These are phyloP conservation scores for Thelaira solivaga DNA, from an alignment of 2,888 invertebrate species.

Conservation along the genomic window DNA sequence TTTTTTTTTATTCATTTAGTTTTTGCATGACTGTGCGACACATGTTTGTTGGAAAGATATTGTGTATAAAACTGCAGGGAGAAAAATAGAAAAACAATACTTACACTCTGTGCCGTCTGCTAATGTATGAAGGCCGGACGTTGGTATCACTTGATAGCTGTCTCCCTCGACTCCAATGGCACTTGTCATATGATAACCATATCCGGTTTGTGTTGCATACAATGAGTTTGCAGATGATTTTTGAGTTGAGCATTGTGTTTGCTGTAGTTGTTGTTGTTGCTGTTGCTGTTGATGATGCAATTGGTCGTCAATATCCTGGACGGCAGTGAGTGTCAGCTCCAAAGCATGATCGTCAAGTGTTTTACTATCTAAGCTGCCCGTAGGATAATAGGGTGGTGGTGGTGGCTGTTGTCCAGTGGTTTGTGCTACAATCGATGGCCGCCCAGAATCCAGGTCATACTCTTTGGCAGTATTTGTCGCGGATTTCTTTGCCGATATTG, in stretches of 20 bases:
- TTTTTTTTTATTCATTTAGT: neutral
- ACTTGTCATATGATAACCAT: constrained; percentile 75
- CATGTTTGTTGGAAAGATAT: neutral
- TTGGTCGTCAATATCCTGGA: constrained; percentile 71
- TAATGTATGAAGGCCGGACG: constrained; percentile 65
- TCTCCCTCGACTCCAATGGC: constrained; percentile 73
- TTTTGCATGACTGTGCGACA: neutral
- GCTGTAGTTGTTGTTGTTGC: constrained; percentile 64
- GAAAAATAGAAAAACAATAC: constrained; percentile 61
- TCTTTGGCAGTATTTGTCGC: constrained; percentile 67
- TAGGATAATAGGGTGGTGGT: constrained; percentile 71
- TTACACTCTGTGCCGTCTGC: constrained; percentile 71
- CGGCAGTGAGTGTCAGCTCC: constrained; percentile 71
- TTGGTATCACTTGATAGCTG: constrained; percentile 74
- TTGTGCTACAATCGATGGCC: constrained; percentile 66
- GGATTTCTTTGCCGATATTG: constrained; percentile 68
- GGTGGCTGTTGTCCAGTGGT: constrained; percentile 65
- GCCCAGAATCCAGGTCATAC: constrained; percentile 67
- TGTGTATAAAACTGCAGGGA: neutral
- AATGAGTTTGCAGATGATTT: constrained; percentile 57
- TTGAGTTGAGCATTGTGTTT: constrained; percentile 53
- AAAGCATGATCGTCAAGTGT: constrained; percentile 69
- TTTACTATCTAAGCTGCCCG: constrained; percentile 71
- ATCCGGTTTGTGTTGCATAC: constrained; percentile 69
- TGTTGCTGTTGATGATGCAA: constrained; percentile 67